Percentiles rank a stretch among this genome's conserved stretches.
Evolutionary conservation across 2,113 vertebrate genomes (phyloP).

Genomic region (Albula glossodonta): DNA sequence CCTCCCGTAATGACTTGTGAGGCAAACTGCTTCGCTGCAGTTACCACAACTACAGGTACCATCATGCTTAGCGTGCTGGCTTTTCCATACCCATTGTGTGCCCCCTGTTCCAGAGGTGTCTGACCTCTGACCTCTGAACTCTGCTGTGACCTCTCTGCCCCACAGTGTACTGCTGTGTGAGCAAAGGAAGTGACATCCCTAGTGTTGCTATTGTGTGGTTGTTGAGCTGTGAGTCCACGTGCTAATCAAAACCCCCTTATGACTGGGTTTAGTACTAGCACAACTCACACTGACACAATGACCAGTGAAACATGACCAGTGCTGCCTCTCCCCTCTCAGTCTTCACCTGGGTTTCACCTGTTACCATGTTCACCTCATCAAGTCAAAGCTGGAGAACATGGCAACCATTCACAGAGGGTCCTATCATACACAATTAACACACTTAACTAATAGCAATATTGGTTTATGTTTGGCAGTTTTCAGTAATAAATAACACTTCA

Average conservation of each 20-base stretch:
- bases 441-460: not conserved
- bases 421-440: not conserved
- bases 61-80: constrained; percentile 49
- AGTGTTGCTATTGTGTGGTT: not conserved
- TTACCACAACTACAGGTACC: constrained; percentile 60
- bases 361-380: not conserved
- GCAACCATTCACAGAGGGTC: not conserved
- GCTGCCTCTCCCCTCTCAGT: not conserved
- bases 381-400: not conserved
- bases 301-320: not conserved
- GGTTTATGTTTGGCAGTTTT: not conserved
- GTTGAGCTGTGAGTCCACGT: not conserved
- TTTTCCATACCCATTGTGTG: constrained; percentile 51
- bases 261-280: not conserved
- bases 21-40: constrained; percentile 42
- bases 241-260: not conserved
- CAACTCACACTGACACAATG: not conserved
- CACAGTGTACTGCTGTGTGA: constrained; percentile 36
- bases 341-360: not conserved
- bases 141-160: constrained; percentile 44
- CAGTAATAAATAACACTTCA: not conserved
- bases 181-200: constrained; percentile 1
- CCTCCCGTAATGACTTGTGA: not conserved
- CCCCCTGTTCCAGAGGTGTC: not conserved
- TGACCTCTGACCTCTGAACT: not conserved